Evolutionary conservation across 2,888 invertebrate genomes (phyloP), one percentile per base, ranked within the genome.

Genomic region (Urechis unicinctus): DNA sequence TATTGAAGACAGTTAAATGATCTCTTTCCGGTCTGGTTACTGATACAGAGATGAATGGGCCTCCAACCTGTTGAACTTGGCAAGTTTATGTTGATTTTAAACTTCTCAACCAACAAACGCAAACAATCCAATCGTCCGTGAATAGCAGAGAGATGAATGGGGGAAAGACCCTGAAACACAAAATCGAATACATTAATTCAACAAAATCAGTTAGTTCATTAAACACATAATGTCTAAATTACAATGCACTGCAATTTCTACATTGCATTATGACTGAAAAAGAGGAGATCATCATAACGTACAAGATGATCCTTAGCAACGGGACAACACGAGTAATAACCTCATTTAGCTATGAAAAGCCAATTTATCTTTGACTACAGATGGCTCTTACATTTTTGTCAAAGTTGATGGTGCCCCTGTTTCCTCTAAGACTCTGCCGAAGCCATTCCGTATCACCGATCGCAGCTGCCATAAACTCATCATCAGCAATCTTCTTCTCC

Each of bases 391-490:
- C 77, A 68, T 78, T 75, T 67, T 74, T 73, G 57, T 77, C 77
- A 61, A 64, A 76, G 57, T 69, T 71, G 2, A 74, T 66, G 50
- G 65, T 64, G 29, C 66, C 67, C 25, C 66, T 68, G 22, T 56
- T 54, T 54, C 72, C 73, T 54, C 68, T 62, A 22, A 77, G 53
- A 63, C 74, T 73, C 53, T 78, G 77, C 52, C 69, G 68, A 26
- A 78, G 56, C 78, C 78, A 78, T 59, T 78, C 73, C 21, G 71
- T 69, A 59, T 78, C 77, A 13, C 78, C 78, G 44, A 77, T 74
- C 3, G 77, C 74, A 17, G 78, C 75, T 24, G 78, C 77, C 76
- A 78, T 78, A 59, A 75, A 78, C 50, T 76, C 74, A 66, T 78
- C 78, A 52, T 75, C 73, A 28, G 69, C 68, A 30, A 74, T 71